Percentiles rank a stretch among this genome's conserved stretches.
Conservation (phyloP, 2,113 vertebrate genomes). For the Micronycteris hirsuta region DNA sequence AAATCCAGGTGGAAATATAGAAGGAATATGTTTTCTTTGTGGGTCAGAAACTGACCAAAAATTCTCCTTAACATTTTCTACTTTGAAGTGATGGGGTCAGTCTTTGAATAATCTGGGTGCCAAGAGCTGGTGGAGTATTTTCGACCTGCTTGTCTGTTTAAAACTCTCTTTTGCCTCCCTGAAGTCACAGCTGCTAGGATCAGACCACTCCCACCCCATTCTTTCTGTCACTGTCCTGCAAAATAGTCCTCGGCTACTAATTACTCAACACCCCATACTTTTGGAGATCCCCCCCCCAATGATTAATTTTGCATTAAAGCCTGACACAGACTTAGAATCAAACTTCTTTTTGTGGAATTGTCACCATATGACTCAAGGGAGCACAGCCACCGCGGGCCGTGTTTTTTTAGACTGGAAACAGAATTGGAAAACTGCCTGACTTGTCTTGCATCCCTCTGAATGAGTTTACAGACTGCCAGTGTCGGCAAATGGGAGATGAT, state of each 20-base stretch:
- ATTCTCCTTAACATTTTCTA: neutral
- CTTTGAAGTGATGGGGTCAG: neutral
- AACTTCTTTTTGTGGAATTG: slow-evolving; percentile 17
- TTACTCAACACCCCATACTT: neutral
- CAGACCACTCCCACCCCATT: neutral
- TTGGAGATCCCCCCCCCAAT: neutral
- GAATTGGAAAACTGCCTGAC: slow-evolving; percentile 52
- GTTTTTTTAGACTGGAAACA: neutral
- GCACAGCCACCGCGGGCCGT: neutral
- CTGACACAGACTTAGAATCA: slow-evolving; percentile 26
- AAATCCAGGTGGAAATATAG: neutral
- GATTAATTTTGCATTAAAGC: slow-evolving; percentile 41
- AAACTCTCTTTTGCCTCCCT: neutral
- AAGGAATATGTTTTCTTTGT: neutral
- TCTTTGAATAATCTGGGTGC: neutral
- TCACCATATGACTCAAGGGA: slow-evolving; percentile 10
- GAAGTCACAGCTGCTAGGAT: neutral
- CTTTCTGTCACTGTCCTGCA: neutral
- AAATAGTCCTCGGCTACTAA: neutral
- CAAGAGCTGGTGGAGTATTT: slow-evolving; percentile 5
- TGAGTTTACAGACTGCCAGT: slow-evolving; percentile 68
- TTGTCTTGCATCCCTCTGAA: slow-evolving; percentile 66
- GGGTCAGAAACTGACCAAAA: slow-evolving; percentile 24
- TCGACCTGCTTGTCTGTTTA: neutral
- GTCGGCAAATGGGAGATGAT: slow-evolving; percentile 71